A percentile compares a stretch with the other conserved stretches of the same genome.
Conservation (phyloP, 2,888 invertebrate species). For the Gymnoscelis rufifasciata region DNA sequence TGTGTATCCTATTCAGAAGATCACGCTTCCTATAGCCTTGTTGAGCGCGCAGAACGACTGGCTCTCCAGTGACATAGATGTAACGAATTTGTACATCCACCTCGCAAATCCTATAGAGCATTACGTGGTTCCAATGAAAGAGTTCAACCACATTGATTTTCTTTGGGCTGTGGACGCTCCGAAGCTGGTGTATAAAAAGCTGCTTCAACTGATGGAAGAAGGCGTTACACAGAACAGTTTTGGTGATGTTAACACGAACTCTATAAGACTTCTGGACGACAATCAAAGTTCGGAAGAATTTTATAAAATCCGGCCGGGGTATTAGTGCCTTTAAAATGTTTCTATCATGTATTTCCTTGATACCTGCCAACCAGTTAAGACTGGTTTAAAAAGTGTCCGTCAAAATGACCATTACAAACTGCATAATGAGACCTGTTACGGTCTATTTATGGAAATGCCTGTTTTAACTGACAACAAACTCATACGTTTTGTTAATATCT, state of each 20-base stretch:
- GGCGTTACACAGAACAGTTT: conserved; percentile 33
- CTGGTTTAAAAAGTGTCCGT: too few species aligned
- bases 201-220: conserved; percentile 67
- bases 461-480: too few species aligned
- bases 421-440: too few species aligned
- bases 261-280: conserved; percentile 4
- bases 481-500: too few species aligned
- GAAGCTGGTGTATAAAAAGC: conserved; percentile 76
- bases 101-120: conserved; percentile 78
- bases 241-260: conserved; percentile 15
- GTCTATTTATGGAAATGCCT: too few species aligned
- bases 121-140: conserved; percentile 79
- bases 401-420: too few species aligned
- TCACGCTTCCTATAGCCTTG: conserved; percentile 82
- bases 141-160: conserved; percentile 87
- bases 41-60: conserved; percentile 86
- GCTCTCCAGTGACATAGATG: conserved; percentile 83
- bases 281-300: not conserved
- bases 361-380: too few species aligned
- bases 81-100: conserved; percentile 72
- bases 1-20: conserved; percentile 79
- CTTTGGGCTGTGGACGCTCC: conserved; percentile 82
- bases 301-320: not conserved
- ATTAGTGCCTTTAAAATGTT: too few species aligned
- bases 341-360: too few species aligned